These are phyloP conservation scores for Bettongia penicillata DNA, from an alignment of 2,113 vertebrate species.

Conservation along the genomic window DNA sequence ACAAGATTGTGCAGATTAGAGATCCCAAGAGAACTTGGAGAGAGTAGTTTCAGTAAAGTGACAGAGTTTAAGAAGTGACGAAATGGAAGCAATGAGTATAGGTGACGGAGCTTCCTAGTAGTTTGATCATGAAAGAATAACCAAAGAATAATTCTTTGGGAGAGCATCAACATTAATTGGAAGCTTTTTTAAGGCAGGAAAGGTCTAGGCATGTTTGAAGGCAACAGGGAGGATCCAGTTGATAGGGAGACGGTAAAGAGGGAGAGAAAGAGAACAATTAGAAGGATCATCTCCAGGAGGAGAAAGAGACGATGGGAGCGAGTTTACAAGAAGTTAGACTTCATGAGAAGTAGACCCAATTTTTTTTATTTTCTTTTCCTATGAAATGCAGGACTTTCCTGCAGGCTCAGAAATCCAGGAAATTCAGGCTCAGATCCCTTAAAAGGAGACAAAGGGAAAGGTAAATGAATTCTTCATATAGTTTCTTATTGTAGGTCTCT, in stretches of 20 bases:
- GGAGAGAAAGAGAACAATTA: neutral
- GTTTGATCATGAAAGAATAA: neutral
- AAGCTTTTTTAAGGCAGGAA: neutral
- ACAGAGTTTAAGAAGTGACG: neutral
- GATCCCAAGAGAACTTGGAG: neutral
- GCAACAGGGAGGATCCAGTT: neutral
- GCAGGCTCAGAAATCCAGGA: neutral
- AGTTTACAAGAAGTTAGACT: neutral
- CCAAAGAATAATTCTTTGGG: neutral
- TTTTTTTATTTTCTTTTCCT: slow-evolving; percentile 39
- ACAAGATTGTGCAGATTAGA: neutral
- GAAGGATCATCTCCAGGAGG: neutral
- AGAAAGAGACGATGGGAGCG: neutral
- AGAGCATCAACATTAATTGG: neutral
- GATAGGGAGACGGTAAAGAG: neutral
- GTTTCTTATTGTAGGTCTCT: neutral
- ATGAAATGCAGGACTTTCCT: slow-evolving; percentile 29
- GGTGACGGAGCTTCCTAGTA: neutral
- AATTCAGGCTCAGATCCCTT: neutral
- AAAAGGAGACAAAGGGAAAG: neutral
- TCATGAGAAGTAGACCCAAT: slow-evolving; percentile 1
- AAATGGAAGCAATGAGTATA: neutral
- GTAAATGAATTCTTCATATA: neutral
- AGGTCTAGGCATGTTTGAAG: neutral
- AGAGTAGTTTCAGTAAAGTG: neutral